Base-by-base conservation (phyloP, 2,113 vertebrate genomes). In the Alethe diademata region DNA sequence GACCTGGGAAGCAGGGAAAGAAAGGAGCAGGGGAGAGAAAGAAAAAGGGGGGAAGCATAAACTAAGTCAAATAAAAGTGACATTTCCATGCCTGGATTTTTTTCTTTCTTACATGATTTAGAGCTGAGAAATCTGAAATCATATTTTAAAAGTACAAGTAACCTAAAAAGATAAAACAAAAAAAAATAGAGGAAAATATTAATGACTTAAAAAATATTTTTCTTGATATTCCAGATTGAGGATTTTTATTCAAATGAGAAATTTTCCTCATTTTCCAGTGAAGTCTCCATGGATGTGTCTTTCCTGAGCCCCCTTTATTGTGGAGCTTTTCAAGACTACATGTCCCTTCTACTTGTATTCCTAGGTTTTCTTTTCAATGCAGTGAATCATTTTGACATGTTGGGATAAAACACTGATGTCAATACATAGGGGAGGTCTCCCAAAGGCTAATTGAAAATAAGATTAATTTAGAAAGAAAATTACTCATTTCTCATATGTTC, bases 381-480 rank as follows among this genome's bases (percentile, higher is more conserved):
- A 56, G 26, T 56, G 47, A 84, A 66, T 62, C 16, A 62, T 83
- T 83, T 91, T 72, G 51, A 45, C 43, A 38, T 45, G 9, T 65
- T 80, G 86, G 17, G 57, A 60, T 86, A 60, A 78, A 90, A 11
- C 38, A 64, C 24, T 74, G 72, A 86, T 84, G 64, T 83, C 67
- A 86, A 58, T 84, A 33, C 15, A 35, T 12, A 65, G 3, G 17
- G 43, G 36, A 85, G 23, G 43, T 73, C 45, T 87, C 35, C 72
- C 31, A 83, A 75, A 90, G 40, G 42, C 43, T 92, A 75, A 92
- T 10, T 80, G 45, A 86, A 93, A 87, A 73, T 31, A 85, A 67
- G n/a, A 43, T 51, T 0, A 14, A 51, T 96, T 93, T 85, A 47
- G 84, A 91, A 96, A 94, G 50, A 85, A 96, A 95, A 95, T 73